Conservation (phyloP, 2,888 invertebrate genomes). For the Erebia aethiops region DNA sequence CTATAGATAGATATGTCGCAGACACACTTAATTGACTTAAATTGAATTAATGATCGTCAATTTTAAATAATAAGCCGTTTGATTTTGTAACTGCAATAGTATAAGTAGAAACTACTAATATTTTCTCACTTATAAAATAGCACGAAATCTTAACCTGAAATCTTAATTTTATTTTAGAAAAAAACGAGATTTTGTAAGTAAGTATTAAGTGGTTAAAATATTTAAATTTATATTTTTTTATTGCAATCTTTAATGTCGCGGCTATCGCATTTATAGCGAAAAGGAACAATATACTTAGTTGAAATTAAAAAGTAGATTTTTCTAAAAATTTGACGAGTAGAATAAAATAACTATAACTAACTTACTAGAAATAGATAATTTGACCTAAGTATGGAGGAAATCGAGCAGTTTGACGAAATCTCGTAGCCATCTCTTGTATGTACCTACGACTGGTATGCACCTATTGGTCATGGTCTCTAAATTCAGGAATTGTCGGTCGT, state of each 20-base stretch:
- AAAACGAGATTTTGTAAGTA: not conserved
- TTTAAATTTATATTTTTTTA: not conserved
- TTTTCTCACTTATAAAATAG: no score
- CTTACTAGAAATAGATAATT: no score
- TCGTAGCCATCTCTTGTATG: no score
- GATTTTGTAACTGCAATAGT: not conserved
- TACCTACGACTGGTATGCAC: no score
- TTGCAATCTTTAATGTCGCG: not conserved
- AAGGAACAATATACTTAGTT: not conserved
- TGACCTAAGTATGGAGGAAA: no score
- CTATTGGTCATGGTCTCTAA: no score
- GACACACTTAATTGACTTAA: not conserved
- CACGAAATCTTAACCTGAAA: no score
- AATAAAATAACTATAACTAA: slow-evolving; percentile 8
- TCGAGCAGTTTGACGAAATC: no score
- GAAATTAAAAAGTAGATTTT: not conserved
- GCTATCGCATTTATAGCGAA: not conserved
- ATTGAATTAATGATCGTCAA: not conserved
- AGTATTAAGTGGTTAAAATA: not conserved
- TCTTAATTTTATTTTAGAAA: not conserved
- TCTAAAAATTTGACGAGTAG: slow-evolving; percentile 22
- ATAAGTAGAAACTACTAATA: not conserved
- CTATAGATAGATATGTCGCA: not conserved
- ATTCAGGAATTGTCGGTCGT: no score
- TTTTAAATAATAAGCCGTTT: not conserved